Percentiles rank a stretch among this genome's conserved stretches.
These are phyloP conservation scores for Prolemur simus DNA, from an alignment of 2,113 vertebrate genomes.

Conservation along the genomic window DNA sequence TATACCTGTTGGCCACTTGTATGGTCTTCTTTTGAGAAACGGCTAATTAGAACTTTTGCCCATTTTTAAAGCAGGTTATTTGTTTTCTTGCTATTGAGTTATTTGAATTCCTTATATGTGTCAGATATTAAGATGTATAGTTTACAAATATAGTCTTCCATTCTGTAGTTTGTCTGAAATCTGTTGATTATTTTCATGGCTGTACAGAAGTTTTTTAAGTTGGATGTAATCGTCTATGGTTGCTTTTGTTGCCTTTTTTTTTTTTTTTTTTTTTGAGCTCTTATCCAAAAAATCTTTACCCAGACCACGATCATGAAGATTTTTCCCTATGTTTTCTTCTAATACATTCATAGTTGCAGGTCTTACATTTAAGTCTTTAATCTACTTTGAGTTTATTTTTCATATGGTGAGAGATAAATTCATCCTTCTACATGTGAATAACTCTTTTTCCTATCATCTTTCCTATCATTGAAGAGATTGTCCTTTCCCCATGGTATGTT, in stretches of 20 bases:
- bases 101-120: not conserved
- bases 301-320: not conserved
- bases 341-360: not conserved
- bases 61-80: not conserved
- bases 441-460: not conserved
- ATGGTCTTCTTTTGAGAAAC: not conserved
- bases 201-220: too few relatives aligned
- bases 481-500: too few relatives aligned
- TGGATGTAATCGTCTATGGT: too few relatives aligned
- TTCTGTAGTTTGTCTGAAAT: too few relatives aligned
- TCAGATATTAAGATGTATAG: not conserved
- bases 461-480: too few relatives aligned
- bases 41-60: not conserved
- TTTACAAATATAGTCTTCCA: too few relatives aligned
- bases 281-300: not conserved
- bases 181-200: too few relatives aligned
- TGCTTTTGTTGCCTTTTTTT: not conserved
- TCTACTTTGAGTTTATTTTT: not conserved
- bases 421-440: not conserved
- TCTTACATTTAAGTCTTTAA: not conserved
- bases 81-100: not conserved
- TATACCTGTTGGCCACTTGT: too few relatives aligned
- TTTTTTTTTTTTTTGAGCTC: not conserved
- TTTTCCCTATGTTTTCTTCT: not conserved
- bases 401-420: not conserved